Conservation (phyloP, 2,888 invertebrate species). For the Tricholauxania praeusta region DNA sequence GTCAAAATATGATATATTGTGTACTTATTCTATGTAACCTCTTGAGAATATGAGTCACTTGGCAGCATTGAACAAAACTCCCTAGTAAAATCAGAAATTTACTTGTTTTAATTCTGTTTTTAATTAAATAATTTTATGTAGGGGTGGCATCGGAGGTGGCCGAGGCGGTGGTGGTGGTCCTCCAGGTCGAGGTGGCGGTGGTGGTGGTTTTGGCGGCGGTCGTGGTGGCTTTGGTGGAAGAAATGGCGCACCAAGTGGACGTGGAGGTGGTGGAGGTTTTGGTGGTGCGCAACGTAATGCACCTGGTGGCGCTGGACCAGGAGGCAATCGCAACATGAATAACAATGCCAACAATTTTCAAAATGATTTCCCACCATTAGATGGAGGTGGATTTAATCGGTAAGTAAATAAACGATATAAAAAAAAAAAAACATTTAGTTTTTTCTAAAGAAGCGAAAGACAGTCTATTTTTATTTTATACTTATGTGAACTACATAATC, state of each 20-base stretch:
- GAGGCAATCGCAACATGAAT: constrained; percentile 47
- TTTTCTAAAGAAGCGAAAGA: too few relatives aligned
- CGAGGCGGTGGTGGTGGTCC: constrained; percentile 22
- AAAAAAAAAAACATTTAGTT: too few relatives aligned
- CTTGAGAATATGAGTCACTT: too few relatives aligned
- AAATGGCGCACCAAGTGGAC: constrained; percentile 49
- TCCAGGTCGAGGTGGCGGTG: constrained; percentile 58
- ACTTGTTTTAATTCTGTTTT: too few relatives aligned
- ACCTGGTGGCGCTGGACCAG: constrained; percentile 62
- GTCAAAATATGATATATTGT: too few relatives aligned
- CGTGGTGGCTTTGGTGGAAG: constrained; percentile 41
- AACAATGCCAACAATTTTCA: constrained; percentile 55
- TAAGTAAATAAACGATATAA: constrained; percentile 41
- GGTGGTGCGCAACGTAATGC: constrained; percentile 61
- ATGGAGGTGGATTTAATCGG: constrained; percentile 56
- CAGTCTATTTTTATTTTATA: too few relatives aligned
- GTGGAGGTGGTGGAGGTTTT: constrained; percentile 35
- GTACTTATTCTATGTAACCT: too few relatives aligned
- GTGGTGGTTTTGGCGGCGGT: constrained; percentile 47
- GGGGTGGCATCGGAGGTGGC: constrained; percentile 34
- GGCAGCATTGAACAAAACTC: too few relatives aligned
- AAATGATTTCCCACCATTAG: constrained; percentile 62
- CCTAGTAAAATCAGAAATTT: too few relatives aligned
- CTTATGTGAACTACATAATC: too few relatives aligned
- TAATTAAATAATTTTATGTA: background rate